Percentiles rank a stretch among this genome's conserved stretches.
These are phyloP conservation scores for Oncorhynchus tshawytscha DNA, from an alignment of 2,113 vertebrate species.

Conservation along the genomic window DNA sequence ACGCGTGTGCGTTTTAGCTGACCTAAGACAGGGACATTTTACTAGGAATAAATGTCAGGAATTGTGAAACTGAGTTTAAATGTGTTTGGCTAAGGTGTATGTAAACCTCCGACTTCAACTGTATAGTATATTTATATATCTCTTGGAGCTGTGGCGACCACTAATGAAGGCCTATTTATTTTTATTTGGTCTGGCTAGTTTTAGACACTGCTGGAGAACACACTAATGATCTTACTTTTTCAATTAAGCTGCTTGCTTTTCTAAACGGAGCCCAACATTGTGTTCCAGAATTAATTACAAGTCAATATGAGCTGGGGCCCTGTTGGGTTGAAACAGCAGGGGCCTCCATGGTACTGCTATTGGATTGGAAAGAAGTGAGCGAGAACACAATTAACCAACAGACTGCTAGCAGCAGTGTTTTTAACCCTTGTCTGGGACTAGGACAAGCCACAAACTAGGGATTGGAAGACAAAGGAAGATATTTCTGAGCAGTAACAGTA, in stretches of 20 bases:
- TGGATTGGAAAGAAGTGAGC: too few species aligned
- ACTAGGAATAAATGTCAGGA: too few species aligned
- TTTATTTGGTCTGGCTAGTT: conserved; percentile 33
- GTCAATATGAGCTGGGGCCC: conserved; percentile 17
- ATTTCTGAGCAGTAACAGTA: background rate
- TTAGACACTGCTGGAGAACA: conserved; percentile 1
- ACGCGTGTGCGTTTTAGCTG: too few species aligned
- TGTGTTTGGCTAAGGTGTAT: too few species aligned
- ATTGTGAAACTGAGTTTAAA: too few species aligned
- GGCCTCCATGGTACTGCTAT: conserved; percentile 11
- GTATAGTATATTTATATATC: background rate
- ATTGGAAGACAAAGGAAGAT: too few species aligned
- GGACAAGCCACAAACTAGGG: background rate
- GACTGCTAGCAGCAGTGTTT: background rate
- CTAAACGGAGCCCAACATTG: conserved; percentile 14
- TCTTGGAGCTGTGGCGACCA: conserved; percentile 13
- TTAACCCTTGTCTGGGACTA: background rate
- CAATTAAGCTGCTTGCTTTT: conserved; percentile 29
- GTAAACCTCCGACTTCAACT: too few species aligned
- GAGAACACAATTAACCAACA: conserved; percentile 4
- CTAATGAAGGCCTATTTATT: conserved; percentile 34
- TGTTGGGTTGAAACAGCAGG: conserved; percentile 10
- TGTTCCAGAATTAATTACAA: conserved; percentile 40
- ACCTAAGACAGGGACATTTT: too few species aligned
- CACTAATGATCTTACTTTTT: conserved; percentile 40